phyloP scores from a whole-genome alignment of 2,888 invertebrate genomes.

The Branchipolynoe longqiensis region DNA sequence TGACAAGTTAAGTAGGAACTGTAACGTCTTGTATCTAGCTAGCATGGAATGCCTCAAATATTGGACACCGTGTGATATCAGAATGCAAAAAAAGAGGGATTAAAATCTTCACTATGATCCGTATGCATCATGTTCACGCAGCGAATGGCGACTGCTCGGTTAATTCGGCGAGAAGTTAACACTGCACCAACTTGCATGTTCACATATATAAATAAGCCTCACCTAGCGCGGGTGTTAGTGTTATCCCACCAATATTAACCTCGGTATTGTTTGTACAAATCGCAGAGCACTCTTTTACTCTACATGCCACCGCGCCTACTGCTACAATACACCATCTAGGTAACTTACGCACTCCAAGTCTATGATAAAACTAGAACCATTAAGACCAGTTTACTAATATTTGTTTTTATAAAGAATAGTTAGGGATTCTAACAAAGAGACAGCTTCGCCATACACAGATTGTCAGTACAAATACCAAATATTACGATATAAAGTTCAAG shows the following conservation, averaged over 20 bases:
- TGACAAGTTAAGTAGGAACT: constrained; percentile 37
- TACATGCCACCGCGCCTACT: too few species aligned
- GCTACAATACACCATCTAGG: neutral
- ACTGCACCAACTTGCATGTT: neutral
- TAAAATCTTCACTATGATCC: constrained; percentile 23
- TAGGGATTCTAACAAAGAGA: constrained; percentile 21
- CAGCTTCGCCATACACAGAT: neutral
- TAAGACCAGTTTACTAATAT: constrained; percentile 11
- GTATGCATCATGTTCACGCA: neutral
- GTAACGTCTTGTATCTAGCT: constrained; percentile 53
- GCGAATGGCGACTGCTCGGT: neutral
- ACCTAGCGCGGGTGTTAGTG: too few species aligned
- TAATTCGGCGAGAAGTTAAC: neutral
- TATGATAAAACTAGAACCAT: constrained; percentile 15
- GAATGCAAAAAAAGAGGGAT: neutral
- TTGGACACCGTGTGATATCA: neutral
- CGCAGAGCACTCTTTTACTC: too few species aligned
- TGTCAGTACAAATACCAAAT: constrained; percentile 26
- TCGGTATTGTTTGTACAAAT: too few species aligned
- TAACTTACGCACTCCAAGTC: constrained; percentile 14
- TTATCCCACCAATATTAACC: too few species aligned
- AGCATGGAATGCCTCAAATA: constrained; percentile 50
- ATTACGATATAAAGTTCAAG: neutral
- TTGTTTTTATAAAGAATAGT: too few species aligned
- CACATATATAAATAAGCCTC: too few species aligned